Conservation (phyloP, 2,797 vertebrate species). For the Valencia hispanica region DNA sequence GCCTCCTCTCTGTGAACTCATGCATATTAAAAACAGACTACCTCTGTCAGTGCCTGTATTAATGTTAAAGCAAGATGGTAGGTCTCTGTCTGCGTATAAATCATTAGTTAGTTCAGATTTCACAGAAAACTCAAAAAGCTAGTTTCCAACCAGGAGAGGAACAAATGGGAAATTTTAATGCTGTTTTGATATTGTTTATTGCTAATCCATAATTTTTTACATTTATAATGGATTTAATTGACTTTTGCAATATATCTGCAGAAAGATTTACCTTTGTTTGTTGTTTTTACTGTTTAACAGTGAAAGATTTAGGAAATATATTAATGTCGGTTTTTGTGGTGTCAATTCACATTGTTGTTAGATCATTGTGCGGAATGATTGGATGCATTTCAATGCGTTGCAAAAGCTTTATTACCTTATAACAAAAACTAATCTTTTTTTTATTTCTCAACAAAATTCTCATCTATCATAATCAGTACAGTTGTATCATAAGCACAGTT, state of each 20-base stretch:
- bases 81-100: conserved; percentile 14
- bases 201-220: conserved; percentile 20
- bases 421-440: background rate
- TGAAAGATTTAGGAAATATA: background rate
- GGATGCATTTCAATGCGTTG: background rate
- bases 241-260: conserved; percentile 45
- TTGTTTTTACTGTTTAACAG: conserved; percentile 27
- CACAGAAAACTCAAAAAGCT: conserved; percentile 11
- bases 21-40: conserved; percentile 33
- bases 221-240: background rate
- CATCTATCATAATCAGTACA: background rate
- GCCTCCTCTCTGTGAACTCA: conserved; percentile 28
- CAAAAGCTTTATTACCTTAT: background rate
- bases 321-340: background rate
- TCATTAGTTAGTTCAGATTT: conserved; percentile 21
- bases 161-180: conserved; percentile 28
- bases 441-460: background rate
- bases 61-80: conserved; percentile 26
- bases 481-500: background rate
- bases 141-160: conserved; percentile 5
- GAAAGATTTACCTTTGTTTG: conserved; percentile 19
- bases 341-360: background rate
- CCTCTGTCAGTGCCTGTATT: conserved; percentile 11
- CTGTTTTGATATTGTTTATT: conserved; percentile 24
- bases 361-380: background rate